Base-by-base conservation (phyloP, 2,797 vertebrate species). In the Heteromormyrus szaboi region DNA sequence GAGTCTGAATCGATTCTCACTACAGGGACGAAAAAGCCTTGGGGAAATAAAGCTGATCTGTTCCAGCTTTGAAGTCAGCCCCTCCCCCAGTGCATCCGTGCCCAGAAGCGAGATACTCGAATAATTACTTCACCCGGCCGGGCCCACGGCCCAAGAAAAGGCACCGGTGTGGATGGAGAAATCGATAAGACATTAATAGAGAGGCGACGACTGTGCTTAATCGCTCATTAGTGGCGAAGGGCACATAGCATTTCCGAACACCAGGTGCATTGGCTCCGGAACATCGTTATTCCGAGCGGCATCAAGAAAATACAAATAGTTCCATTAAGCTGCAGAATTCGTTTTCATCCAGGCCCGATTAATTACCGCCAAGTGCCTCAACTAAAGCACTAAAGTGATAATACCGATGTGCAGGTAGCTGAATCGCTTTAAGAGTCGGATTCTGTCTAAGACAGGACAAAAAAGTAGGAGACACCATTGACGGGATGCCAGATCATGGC, bases 81-180 rank as follows among this genome's bases (percentile, higher is more conserved):
- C 2, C 86, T 14, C 65, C 25, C 11, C 65, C 65, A 14, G 33
- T 46, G 12, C 44, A 87, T 81, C 44, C 2, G 11, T 83, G 51
- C 51, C 88, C 79, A 59, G 25, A 62, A 59, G 41, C n/a, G 8
- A 56, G 76, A 41, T 62, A 25, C 81, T 88, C 44, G 89, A 93
- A 90, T 94, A 95, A 94, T 94, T 91, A 94, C 92, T 91, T 93
- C 92, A 92, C 90, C 92, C 53, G 62, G 90, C 88, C 62, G 88
- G 89, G 90, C 79, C 81, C 44, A 79, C 87, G 91, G 90, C 93
- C 91, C 87, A 91, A 90, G 90, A 92, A 93, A 72, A 51, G 59
- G 62, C 90, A 92, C 90, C 91, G 91, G 93, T 92, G 92, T 91
- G 89, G 89, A 89, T 94, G 93, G 37, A 44, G 90, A 91, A 90